A percentile compares a stretch with the other conserved stretches of the same genome.
These are phyloP conservation scores for Mechanitis mazaeus DNA, from an alignment of 2,888 invertebrate genomes.

Conservation along the genomic window DNA sequence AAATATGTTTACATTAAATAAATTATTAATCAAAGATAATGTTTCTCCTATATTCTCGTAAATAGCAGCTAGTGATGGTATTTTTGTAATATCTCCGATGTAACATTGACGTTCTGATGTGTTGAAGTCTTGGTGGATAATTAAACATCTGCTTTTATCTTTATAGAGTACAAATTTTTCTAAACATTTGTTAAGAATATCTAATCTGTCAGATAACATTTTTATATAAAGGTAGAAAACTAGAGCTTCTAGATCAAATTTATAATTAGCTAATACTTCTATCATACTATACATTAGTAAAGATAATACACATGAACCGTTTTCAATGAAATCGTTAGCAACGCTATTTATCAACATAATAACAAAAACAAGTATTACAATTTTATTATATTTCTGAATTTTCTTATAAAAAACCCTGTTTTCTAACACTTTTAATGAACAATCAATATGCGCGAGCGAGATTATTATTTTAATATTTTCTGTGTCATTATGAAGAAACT, in stretches of 20 bases:
- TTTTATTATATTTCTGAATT: neutral
- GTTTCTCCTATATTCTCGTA: neutral
- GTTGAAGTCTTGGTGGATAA: neutral
- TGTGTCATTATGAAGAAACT: slow-evolving; percentile 36
- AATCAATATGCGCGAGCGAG: slow-evolving; percentile 18
- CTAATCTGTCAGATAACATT: slow-evolving; percentile 5
- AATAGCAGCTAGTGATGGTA: neutral
- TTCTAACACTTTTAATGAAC: slow-evolving; percentile 10
- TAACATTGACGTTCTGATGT: neutral
- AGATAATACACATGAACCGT: neutral
- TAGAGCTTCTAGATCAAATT: neutral
- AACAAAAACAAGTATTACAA: slow-evolving; percentile 9
- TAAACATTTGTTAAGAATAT: neutral
- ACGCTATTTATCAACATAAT: neutral
- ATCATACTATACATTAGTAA: neutral
- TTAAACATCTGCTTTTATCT: neutral
- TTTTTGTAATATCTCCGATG: neutral
- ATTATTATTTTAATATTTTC: slow-evolving; percentile 30
- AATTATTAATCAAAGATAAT: neutral
- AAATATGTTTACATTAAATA: neutral
- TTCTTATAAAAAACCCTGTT: slow-evolving; percentile 8
- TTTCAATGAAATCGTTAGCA: neutral
- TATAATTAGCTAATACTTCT: neutral
- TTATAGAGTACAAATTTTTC: neutral
- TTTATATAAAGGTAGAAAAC: neutral